Conservation (phyloP, 2,797 vertebrate species). For the Molossus molossus region DNA sequence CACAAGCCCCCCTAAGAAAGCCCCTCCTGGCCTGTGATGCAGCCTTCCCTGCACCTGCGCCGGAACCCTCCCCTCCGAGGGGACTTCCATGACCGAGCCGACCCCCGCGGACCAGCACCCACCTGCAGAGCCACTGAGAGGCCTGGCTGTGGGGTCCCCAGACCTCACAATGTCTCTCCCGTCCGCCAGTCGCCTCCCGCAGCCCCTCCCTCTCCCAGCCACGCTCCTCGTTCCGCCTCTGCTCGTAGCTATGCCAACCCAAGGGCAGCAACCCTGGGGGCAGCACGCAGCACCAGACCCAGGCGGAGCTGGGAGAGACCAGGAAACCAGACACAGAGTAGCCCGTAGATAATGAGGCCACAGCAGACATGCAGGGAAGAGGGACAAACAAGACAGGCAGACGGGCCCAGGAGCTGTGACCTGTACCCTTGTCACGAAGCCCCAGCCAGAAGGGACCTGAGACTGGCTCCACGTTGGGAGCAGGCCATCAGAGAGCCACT, state of each 20-base stretch:
- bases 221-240: not conserved
- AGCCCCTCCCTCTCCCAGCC: not conserved
- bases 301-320: not conserved
- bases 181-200: not conserved
- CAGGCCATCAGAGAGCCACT: not conserved
- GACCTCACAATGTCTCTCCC: not conserved
- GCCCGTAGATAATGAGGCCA: not conserved
- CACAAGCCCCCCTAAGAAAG: not conserved
- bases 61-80: rapidly evolving
- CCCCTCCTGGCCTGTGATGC: rapidly evolving
- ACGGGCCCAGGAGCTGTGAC: rapidly evolving
- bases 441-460: not conserved
- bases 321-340: not conserved
- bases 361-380: not conserved
- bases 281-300: not conserved
- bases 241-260: rapidly evolving
- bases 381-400: not conserved
- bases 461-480: not conserved
- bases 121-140: not conserved
- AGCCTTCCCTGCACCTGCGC: not conserved
- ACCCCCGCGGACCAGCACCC: rapidly evolving
- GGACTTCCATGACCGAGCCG: rapidly evolving
- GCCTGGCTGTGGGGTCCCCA: not conserved
- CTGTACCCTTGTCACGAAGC: not conserved
- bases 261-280: not conserved